Evolutionary conservation across 2,797 vertebrate genomes (phyloP).

Genomic region (Cryptoblepharus egeriae): DNA sequence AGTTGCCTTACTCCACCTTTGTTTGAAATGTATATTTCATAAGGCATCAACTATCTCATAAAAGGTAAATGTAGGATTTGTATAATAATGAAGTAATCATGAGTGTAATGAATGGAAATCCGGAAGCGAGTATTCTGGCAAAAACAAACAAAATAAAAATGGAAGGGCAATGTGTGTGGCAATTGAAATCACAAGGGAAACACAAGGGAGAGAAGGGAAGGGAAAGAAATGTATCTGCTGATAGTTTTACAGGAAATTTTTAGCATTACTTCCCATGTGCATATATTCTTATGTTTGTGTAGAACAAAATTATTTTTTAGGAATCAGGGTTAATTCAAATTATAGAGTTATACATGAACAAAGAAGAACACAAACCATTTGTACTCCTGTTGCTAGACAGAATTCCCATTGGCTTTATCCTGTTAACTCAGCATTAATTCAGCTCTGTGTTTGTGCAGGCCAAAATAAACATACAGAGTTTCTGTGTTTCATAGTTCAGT

Average conservation of each 20-base stretch:
- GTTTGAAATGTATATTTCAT: neutral
- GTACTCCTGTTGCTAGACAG: constrained; percentile 22
- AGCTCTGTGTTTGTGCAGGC: constrained; percentile 20
- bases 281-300: neutral
- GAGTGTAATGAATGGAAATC: neutral
- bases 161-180: neutral
- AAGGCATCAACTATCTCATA: neutral
- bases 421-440: constrained; percentile 46
- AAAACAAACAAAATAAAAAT: no score
- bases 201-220: neutral
- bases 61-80: neutral
- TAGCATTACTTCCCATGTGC: neutral
- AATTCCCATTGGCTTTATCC: constrained; percentile 16
- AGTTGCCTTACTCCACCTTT: neutral
- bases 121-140: neutral
- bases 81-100: neutral
- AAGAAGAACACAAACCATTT: neutral
- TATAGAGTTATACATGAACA: neutral
- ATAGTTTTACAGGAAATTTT: neutral
- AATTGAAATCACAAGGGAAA: neutral
- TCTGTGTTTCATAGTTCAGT: neutral
- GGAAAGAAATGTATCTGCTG: neutral
- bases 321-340: neutral
- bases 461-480: constrained; percentile 16
- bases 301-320: neutral